phyloP scores from a whole-genome alignment of 2,113 vertebrate genomes.

The Eudyptes chrysolophus region DNA sequence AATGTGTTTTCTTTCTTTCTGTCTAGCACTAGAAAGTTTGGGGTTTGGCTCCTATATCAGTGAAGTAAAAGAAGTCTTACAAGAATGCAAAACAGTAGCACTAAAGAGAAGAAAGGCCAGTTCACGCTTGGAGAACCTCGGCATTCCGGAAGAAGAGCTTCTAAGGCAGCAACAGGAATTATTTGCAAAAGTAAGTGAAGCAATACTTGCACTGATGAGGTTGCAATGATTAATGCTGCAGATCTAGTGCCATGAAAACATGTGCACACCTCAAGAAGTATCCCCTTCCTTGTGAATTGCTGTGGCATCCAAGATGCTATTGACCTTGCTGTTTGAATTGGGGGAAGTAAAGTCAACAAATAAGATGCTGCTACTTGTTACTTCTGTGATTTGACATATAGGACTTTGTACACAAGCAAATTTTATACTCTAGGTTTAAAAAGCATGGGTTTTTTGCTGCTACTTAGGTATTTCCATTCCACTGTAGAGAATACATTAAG shows the following conservation, averaged over 20 bases:
- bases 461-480: neutral
- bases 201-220: neutral
- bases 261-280: neutral
- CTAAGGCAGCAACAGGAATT: constrained; percentile 96
- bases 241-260: neutral
- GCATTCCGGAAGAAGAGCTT: constrained; percentile 97
- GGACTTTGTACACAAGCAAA: neutral
- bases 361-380: neutral
- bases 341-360: neutral
- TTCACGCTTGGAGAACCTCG: constrained; percentile 96
- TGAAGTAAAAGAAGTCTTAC: constrained; percentile 98
- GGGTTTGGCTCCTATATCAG: constrained; percentile 97
- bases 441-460: neutral
- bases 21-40: constrained; percentile 93
- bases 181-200: constrained; percentile 92
- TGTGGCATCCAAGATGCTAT: neutral
- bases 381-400: neutral
- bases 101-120: constrained; percentile 98
- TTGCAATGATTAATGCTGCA: neutral
- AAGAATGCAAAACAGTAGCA: constrained; percentile 99
- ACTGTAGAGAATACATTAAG: neutral
- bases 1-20: neutral
- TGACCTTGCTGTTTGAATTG: neutral
- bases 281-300: neutral
- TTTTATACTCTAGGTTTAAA: neutral